Evolutionary conservation across 1,140 invertebrate species (phyloP).

Genomic region (Drosophila oshimai): DNA sequence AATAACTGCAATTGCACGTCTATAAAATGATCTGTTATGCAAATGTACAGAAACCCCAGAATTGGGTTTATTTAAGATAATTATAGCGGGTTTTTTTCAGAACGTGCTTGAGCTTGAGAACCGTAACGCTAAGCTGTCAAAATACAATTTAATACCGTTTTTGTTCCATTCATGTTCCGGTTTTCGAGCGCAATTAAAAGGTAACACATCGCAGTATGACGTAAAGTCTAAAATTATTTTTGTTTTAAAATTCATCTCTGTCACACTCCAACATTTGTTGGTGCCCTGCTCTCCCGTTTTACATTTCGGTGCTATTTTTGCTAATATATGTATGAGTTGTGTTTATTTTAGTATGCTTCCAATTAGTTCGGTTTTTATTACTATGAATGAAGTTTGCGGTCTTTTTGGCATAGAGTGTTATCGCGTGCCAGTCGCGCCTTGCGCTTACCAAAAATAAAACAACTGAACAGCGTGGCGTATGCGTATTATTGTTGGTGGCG

Average conservation of each 20-base stretch:
- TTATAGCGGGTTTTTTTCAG: background rate
- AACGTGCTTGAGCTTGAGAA: background rate
- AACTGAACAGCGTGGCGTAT: background rate
- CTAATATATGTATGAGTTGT: background rate
- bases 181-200: slow-evolving; percentile 6
- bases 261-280: background rate
- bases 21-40: background rate
- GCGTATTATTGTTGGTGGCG: background rate
- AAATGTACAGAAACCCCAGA: background rate
- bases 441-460: slow-evolving; percentile 1
- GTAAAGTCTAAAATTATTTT: background rate
- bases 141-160: background rate
- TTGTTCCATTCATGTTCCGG: background rate
- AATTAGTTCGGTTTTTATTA: background rate
- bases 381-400: slow-evolving; percentile 32
- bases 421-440: background rate
- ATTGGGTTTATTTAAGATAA: background rate
- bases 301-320: background rate
- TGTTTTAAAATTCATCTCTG: background rate
- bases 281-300: background rate
- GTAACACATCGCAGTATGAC: background rate
- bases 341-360: background rate
- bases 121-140: slow-evolving; percentile 11
- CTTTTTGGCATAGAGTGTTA: slow-evolving; percentile 1
- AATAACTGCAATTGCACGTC: background rate